These are phyloP conservation scores for Leptinotarsa rubiginosa DNA, from an alignment of 2,888 invertebrate species.

Conservation along the genomic window DNA sequence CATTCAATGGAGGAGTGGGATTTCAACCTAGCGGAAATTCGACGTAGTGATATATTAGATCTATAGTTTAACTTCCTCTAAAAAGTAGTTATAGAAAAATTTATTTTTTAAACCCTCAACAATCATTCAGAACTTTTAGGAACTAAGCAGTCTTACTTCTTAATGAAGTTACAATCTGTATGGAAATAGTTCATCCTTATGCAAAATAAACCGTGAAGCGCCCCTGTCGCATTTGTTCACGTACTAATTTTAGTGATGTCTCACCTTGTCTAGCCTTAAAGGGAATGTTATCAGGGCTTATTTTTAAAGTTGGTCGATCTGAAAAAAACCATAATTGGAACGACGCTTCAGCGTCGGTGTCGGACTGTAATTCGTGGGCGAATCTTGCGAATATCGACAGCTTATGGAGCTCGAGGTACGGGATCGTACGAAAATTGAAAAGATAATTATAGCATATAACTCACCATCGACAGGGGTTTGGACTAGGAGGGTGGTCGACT, in stretches of 20 bases:
- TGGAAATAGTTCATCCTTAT: too few species aligned
- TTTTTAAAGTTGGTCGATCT: constrained; percentile 51
- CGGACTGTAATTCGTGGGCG: constrained; percentile 4
- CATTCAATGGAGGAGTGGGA: too few species aligned
- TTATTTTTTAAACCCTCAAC: too few species aligned
- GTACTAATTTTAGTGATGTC: constrained; percentile 40
- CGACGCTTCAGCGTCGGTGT: constrained; percentile 31
- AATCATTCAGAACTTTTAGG: too few species aligned
- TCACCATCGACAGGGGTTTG: background rate
- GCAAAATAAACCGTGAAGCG: background rate
- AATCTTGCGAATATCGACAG: constrained; percentile 7
- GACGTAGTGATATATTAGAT: too few species aligned
- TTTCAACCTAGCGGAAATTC: too few species aligned
- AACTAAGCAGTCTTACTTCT: too few species aligned
- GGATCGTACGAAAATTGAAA: constrained; percentile 21
- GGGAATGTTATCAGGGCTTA: constrained; percentile 48
- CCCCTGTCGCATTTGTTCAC: constrained; percentile 32
- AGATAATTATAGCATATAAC: constrained; percentile 8
- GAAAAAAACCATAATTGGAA: constrained; percentile 41
- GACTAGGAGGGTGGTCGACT: background rate
- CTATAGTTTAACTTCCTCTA: too few species aligned
- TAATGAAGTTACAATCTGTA: too few species aligned
- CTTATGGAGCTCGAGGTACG: constrained; percentile 15
- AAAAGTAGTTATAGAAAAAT: too few species aligned
- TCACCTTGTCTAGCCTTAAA: constrained; percentile 52